Base-by-base conservation (phyloP, 2,113 vertebrate species). In the Gila orcuttii region DNA sequence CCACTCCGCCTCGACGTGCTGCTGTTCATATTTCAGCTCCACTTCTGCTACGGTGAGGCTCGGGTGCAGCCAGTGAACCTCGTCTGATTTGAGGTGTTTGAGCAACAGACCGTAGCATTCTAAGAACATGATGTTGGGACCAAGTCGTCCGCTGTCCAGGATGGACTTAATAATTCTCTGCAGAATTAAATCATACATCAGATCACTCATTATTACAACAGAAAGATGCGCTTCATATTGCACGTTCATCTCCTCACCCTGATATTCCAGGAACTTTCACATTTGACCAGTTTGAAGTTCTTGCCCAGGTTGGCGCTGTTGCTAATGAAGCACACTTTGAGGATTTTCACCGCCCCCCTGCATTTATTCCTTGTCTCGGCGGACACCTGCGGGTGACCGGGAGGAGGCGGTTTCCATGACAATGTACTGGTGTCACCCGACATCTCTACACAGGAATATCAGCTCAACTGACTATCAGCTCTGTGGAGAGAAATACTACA, bases 211-310 rank as follows among this genome's bases (percentile, higher is more conserved):
- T 71, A 39, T 39, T 21, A 71, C 68, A 71, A 11, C 33, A 23
- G 19, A 10, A 71, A 23, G 68, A 23, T 71, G 1, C 23, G 21
- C 21, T 39, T 39, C 68, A 12, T 39, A 55, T 3, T 2, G 11
- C 7, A n/a, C 4, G 10, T 73, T 73, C 19, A 42, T 73, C 69
- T 42, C 42, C 87, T 88, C 90, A 99, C 97, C 96, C 90, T 94
- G 91, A 99, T 94, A 74, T 95, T 96, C 0, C 95, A 96, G 0
- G 94, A 93, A 57, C 97, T 96, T 1, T 96, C 93, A 86, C 97
- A 99, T 85, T 97, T 97, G 31, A 99, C 96, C 91, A 99, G 93
- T 90, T 99, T 99, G 94, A 98, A 98, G 95, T 98, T 98, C 91
- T 97, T 98, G 79, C 97, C 96, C 62, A 97, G 89, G 92, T 98